Percentiles rank a stretch among this genome's conserved stretches.
Evolutionary conservation across 2,113 vertebrate species (phyloP).

Genomic region (Pelmatolapia mariae): DNA sequence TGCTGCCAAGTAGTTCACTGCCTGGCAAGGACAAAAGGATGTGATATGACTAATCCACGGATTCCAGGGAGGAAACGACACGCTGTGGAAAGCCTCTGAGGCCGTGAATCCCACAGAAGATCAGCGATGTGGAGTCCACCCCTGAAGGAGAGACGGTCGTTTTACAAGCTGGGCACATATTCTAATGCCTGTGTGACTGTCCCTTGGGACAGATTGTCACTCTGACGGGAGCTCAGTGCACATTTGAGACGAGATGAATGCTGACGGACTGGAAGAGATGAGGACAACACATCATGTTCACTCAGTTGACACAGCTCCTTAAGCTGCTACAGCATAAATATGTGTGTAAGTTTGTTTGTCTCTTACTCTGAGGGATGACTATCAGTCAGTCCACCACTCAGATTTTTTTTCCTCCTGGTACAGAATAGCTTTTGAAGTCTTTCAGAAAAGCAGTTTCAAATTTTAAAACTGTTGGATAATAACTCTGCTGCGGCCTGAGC

Average conservation of each 20-base stretch:
- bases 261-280: not conserved
- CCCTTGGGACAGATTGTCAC: not conserved
- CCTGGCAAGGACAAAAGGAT: slow-evolving; percentile 63
- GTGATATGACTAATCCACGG: slow-evolving; percentile 59
- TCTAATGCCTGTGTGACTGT: not conserved
- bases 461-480: not conserved
- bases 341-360: not conserved
- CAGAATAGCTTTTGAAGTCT: not conserved
- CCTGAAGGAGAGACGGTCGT: slow-evolving; percentile 28
- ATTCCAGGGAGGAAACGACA: slow-evolving; percentile 68
- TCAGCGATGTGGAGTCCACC: slow-evolving; percentile 12
- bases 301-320: not conserved
- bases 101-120: slow-evolving; percentile 51
- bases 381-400: not conserved
- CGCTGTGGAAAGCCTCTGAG: slow-evolving; percentile 56
- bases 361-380: not conserved
- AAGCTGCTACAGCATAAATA: not conserved
- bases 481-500: not conserved
- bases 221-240: not conserved
- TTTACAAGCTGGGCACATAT: slow-evolving; percentile 15
- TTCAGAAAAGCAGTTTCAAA: not conserved
- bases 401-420: not conserved
- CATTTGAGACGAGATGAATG: not conserved
- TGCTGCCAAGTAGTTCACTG: slow-evolving; percentile 27
- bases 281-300: not conserved